Evolutionary conservation across 2,888 invertebrate species (phyloP), one percentile per base, ranked within the genome.

Genomic region (Mechanitis messenoides): DNA sequence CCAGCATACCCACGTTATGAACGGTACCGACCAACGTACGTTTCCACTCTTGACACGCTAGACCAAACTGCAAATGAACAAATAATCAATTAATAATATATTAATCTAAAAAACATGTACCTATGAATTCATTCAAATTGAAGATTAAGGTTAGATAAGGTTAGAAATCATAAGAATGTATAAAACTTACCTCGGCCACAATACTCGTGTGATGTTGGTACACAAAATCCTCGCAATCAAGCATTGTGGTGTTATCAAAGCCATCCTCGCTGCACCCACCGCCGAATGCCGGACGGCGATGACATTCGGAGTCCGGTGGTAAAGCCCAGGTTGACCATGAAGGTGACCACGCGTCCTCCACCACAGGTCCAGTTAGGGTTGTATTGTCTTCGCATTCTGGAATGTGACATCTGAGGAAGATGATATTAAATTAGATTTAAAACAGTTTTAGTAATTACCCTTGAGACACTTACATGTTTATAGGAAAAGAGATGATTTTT

Each of bases 1-100:
- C 84, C 68, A 93, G 91, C 83, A 93, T 92, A 55, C 93, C 93
- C 45, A 92, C 74, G 75, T 92, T 93, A 79, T 93, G 93, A 55
- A 93, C 81, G 6, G 93, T 93, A 50, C 94, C 94, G 68, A 93
- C 92, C 72, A 94, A 73, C 1, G 93, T 91, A 62, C 93, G 84
- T 81, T 92, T 92, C 93, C 93, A 93, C 64, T 92, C 90, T 63
- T 92, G 90, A 70, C 94, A 94, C 31, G 91, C 92, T 65, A 94
- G 78, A 64, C 85, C 82, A 75, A 92, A 93, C 94, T 94, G 82
- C 38, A 81, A 82, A 31, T 45, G 3, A 33, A 3, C 56, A 7
- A 56, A 54, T 28, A n/a, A 7, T 42, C 20, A 20, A 20, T 20
- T 20, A 20, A 20, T 20, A 20, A 20, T 20, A 20, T 20, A 20